Evolutionary conservation across 2,797 vertebrate genomes (phyloP).

Genomic region (Lacerta viridis): DNA sequence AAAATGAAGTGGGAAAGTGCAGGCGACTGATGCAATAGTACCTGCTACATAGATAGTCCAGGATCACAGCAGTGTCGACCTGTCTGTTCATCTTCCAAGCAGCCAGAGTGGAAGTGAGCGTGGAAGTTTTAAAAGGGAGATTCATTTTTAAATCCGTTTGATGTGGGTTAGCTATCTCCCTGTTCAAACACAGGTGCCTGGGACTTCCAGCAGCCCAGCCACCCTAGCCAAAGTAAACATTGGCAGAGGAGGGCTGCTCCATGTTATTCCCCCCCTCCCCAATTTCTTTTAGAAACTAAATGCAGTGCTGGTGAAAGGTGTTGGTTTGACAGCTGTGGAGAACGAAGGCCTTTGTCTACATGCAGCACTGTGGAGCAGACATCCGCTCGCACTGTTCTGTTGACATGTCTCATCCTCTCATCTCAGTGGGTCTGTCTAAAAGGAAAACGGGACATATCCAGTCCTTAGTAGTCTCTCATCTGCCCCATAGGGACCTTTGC

Average conservation of each 20-base stretch:
- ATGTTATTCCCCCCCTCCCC: slow-evolving; percentile 49
- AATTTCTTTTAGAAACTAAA: slow-evolving; percentile 51
- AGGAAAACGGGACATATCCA: background rate
- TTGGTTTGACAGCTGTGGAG: slow-evolving; percentile 28
- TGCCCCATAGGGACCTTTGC: background rate
- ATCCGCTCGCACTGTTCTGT: background rate
- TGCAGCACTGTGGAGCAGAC: background rate
- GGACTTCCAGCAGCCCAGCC: slow-evolving; percentile 41
- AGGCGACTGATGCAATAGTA: slow-evolving; percentile 11
- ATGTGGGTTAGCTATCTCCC: slow-evolving; percentile 50
- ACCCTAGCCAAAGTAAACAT: slow-evolving; percentile 64
- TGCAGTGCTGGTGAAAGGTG: slow-evolving; percentile 39
- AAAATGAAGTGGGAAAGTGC: background rate
- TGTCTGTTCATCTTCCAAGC: slow-evolving; percentile 24
- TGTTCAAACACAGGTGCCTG: slow-evolving; percentile 63
- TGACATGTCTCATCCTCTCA: slow-evolving; percentile 9
- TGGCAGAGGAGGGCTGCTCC: slow-evolving; percentile 46
- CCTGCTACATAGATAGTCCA: background rate
- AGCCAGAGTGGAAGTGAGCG: background rate
- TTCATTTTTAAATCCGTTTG: slow-evolving; percentile 54
- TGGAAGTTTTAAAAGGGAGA: slow-evolving; percentile 17
- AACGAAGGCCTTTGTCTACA: slow-evolving; percentile 45
- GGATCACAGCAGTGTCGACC: slow-evolving; percentile 6
- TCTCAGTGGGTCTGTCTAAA: slow-evolving; percentile 4
- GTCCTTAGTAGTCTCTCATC: background rate